phyloP scores from a whole-genome alignment of 2,797 vertebrate genomes.

The Sardinella longiceps region DNA sequence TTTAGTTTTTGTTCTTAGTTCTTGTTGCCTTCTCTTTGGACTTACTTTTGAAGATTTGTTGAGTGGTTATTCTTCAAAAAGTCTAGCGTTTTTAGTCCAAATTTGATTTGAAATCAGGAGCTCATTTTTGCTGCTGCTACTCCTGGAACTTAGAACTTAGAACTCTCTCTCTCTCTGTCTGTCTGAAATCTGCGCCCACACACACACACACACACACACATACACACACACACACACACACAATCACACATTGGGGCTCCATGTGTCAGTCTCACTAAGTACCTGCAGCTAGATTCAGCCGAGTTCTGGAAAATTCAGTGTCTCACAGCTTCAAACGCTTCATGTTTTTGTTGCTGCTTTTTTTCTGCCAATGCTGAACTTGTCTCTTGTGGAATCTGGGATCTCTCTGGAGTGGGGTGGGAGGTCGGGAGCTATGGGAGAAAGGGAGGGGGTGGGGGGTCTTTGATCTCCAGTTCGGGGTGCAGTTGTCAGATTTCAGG shows the following conservation, averaged over 20 bases:
- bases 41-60: no score
- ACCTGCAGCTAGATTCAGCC: not conserved
- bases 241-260: no score
- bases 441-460: no score
- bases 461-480: not conserved
- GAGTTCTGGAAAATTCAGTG: not conserved
- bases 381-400: not conserved
- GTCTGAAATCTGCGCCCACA: not conserved
- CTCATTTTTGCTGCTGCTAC: no score
- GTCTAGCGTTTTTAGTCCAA: no score
- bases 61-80: no score
- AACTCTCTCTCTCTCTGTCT: not conserved
- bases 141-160: no score
- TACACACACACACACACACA: not conserved
- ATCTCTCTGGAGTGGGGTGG: not conserved
- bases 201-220: not conserved
- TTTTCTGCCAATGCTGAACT: not conserved
- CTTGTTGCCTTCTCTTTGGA: no score
- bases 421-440: no score
- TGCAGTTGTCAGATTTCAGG: conserved; percentile 18
- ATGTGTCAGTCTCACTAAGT: not conserved
- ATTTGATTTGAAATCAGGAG: no score
- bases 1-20: no score
- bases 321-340: not conserved
- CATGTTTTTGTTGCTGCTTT: not conserved